phyloP scores from a whole-genome alignment of 2,888 invertebrate genomes.

The Drosophila eohydei region DNA sequence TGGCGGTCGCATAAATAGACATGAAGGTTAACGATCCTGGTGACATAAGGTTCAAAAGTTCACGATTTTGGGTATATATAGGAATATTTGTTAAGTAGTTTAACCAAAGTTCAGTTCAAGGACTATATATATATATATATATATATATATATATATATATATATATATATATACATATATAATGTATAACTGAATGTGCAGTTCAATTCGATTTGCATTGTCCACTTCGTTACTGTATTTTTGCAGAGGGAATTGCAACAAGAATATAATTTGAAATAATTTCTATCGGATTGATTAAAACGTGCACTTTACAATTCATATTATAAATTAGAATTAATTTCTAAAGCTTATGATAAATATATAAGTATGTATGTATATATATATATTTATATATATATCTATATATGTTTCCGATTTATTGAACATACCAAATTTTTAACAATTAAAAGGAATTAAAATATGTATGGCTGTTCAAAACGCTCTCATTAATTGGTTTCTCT shows the following conservation, averaged over 20 bases:
- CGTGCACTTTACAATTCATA: conserved; percentile 49
- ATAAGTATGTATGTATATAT: conserved; percentile 35
- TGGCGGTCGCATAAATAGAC: conserved; percentile 7
- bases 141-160: conserved; percentile 36
- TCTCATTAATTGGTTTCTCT: conserved; percentile 58
- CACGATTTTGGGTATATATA: conserved; percentile 20
- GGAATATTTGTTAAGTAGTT: conserved; percentile 14
- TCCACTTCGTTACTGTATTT: conserved; percentile 3
- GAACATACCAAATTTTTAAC: conserved; percentile 59
- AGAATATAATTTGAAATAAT: conserved; percentile 6
- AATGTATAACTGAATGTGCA: conserved; percentile 7
- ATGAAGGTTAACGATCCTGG: conserved; percentile 30
- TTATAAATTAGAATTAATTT: conserved; percentile 66
- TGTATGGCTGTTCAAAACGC: conserved; percentile 60
- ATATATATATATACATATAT: conserved; percentile 27
- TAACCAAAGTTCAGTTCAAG: conserved; percentile 17
- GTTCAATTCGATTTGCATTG: conserved; percentile 41
- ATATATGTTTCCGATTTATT: conserved; percentile 46
- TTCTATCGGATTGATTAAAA: conserved; percentile 37
- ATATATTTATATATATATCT: conserved; percentile 2
- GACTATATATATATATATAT: conserved; percentile 17
- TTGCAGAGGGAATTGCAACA: conserved; percentile 9
- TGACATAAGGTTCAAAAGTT: conserved; percentile 24
- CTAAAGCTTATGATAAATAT: conserved; percentile 75
- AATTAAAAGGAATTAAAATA: conserved; percentile 50